Evolutionary conservation across 2,797 vertebrate species (phyloP), one percentile per base, ranked within the genome.

Genomic region (Myiotriccus ornatus): DNA sequence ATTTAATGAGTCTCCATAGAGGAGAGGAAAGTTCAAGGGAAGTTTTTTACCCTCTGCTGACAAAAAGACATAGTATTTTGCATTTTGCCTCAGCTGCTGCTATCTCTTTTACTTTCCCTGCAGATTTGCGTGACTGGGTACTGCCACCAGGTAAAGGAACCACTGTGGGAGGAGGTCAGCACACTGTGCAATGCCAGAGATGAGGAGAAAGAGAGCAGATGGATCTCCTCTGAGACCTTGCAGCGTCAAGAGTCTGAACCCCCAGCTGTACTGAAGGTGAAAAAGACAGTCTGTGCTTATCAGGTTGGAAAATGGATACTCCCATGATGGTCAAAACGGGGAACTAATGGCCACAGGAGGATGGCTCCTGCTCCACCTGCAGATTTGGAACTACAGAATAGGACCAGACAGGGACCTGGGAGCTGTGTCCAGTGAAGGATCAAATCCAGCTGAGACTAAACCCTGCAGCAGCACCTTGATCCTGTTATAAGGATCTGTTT

Each of bases 41-140:
- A 55, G 10, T 2, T 68, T 69, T 89, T 49, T n/a, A 70, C 13
- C 7, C 13, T 43, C 28, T 87, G 12, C n/a, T 75, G 84, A 60
- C 47, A 39, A 78, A 80, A 70, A 49, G 2, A 10, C 0, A 0
- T 3, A 16, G 2, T 6, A 23, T 53, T 79, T 79, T 12, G 6
- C 24, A 15, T 3, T 64, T 53, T 86, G 13, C 18, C 49, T 63
- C 52, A 68, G 52, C 7, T 79, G 13, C 34, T 67, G 21, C 28
- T 52, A 4, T 47, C 50, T 69, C 4, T 59, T 70, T 86, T 47
- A 43, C 25, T 39, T 67, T 87, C 57, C 27, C 35, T 27, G 28
- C 28, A 83, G 53, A 19, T 30, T 41, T 1, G 3, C 2, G 8
- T 55, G 73, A 32, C 59, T 67, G 62, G 62, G 8, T 27, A 9